Evolutionary conservation across 2,797 vertebrate species (phyloP).

Genomic region (Danio tinwini): DNA sequence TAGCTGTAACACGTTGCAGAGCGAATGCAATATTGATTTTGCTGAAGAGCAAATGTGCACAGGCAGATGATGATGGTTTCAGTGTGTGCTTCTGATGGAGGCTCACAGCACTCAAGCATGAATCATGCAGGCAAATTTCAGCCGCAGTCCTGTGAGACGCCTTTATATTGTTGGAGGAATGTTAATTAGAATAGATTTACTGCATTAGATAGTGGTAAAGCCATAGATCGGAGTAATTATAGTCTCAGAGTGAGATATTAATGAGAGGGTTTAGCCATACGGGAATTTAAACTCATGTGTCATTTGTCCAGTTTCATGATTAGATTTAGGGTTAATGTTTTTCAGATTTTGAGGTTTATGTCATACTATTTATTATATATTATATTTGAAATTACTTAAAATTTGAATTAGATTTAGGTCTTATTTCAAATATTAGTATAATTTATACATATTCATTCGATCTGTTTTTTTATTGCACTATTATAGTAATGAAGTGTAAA

Average conservation of each 20-base stretch:
- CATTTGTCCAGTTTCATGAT: neutral
- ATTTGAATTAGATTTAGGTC: neutral
- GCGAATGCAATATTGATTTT: neutral
- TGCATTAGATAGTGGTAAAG: neutral
- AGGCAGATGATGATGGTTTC: neutral
- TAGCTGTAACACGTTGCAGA: neutral
- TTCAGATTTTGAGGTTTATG: neutral
- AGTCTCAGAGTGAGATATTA: neutral
- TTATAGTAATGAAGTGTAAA: too few species aligned
- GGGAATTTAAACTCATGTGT: neutral
- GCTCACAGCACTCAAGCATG: neutral
- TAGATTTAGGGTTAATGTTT: neutral
- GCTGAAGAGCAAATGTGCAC: constrained; percentile 11
- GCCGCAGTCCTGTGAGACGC: neutral
- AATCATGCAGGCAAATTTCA: neutral
- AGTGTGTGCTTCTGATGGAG: neutral
- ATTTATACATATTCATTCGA: too few species aligned
- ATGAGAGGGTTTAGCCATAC: neutral
- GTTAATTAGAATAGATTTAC: neutral
- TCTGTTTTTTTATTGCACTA: too few species aligned
- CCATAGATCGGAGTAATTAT: neutral
- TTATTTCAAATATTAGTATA: too few species aligned
- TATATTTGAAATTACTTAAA: neutral
- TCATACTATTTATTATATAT: neutral
- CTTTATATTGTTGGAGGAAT: neutral